Conservation (phyloP, 1,140 invertebrate species). For the Drosophila willistoni region DNA sequence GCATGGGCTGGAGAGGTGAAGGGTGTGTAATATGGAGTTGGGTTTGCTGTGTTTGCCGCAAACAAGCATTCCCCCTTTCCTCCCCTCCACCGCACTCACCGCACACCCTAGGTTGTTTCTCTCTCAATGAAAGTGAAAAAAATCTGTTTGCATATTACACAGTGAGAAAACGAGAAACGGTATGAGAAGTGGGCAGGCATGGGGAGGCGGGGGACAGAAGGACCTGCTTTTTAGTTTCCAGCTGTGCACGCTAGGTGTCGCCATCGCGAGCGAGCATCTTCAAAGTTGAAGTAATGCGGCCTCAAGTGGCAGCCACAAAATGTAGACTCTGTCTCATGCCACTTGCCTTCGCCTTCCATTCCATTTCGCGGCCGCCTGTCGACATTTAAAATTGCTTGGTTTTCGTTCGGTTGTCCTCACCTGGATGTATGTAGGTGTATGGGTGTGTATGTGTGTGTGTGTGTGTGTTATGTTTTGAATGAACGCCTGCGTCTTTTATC, state of each 20-base stretch:
- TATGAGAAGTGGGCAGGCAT: conserved; percentile 19
- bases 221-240: conserved; percentile 51
- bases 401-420: conserved; percentile 69
- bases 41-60: conserved; percentile 67
- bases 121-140: conserved; percentile 69
- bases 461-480: conserved; percentile 76
- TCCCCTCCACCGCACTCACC: not conserved
- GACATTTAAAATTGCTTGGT: conserved; percentile 77
- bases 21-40: conserved; percentile 1
- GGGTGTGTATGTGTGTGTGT: conserved; percentile 23
- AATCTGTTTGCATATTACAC: conserved; percentile 76
- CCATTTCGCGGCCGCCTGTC: conserved; percentile 47
- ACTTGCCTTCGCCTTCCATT: not conserved
- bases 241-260: conserved; percentile 79
- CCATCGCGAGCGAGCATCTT: conserved; percentile 71
- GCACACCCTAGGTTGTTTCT: not conserved
- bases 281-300: conserved; percentile 79
- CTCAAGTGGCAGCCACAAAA: conserved; percentile 73
- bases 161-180: conserved; percentile 1
- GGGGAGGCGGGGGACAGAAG: not conserved
- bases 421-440: conserved; percentile 38
- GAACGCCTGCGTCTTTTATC: conserved; percentile 80
- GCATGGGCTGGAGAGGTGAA: not conserved
- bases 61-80: conserved; percentile 58
- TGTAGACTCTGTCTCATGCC: conserved; percentile 1